Evolutionary conservation across 2,797 vertebrate genomes (phyloP).

Genomic region (Neosilurus hyrtlii): DNA sequence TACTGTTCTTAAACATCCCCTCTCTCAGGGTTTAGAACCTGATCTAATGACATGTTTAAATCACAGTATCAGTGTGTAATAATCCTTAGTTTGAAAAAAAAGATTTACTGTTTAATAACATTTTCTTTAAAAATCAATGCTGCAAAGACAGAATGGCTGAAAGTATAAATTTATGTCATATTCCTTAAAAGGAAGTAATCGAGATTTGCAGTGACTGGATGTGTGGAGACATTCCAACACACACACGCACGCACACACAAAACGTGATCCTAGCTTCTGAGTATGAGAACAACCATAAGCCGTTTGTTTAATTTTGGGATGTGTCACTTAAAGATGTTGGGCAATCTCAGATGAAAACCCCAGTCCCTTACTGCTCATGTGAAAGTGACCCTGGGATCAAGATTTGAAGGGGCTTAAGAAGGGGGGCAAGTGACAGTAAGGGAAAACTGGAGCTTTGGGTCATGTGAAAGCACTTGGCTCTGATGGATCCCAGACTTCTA

Average conservation of each 20-base stretch:
- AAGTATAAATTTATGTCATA: neutral
- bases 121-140: neutral
- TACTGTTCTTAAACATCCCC: too few relatives aligned
- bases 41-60: neutral
- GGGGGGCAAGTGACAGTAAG: constrained; percentile 50
- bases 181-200: neutral
- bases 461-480: constrained; percentile 70
- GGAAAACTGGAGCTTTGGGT: constrained; percentile 59
- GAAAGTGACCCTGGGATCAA: constrained; percentile 68
- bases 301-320: neutral
- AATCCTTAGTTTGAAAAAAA: neutral
- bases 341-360: constrained; percentile 31
- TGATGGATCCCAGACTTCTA: constrained; percentile 64
- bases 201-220: neutral
- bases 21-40: neutral
- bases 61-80: neutral
- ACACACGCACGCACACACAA: neutral
- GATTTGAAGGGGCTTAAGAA: constrained; percentile 52
- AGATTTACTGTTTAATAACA: neutral
- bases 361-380: constrained; percentile 56
- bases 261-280: neutral
- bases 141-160: neutral
- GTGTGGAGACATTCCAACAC: constrained; percentile 9
- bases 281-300: constrained; percentile 18
- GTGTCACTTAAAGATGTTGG: constrained; percentile 24